Evolutionary conservation across 2,797 vertebrate genomes (phyloP), one percentile per base, ranked within the genome.

Genomic region (Sebastes taczanowskii): DNA sequence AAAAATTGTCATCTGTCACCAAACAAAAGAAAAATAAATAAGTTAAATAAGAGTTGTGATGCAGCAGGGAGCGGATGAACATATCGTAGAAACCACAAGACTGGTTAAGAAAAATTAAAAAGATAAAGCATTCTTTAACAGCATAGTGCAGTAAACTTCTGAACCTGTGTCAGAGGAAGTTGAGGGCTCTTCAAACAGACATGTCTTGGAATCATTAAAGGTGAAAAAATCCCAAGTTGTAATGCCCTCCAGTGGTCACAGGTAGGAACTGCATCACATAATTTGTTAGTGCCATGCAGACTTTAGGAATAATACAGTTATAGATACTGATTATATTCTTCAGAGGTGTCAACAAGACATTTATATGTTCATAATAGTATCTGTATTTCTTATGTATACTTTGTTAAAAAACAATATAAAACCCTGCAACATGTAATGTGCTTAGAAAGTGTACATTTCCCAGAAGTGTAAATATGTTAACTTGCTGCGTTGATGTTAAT

Each of bases 111-210:
- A 29, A 46, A 16, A 59, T 59, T 5, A 32, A 4, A 63, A 4
- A 73, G 34, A 65, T 9, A 7, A 35, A 32, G 11, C 4, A 2
- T 25, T 14, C 4, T 53, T 42, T 11, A 3, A 14, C 7, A 34
- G 25, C 0, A 0, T 2, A 29, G 20, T 18, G 30, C 7, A 20
- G 58, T 30, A 34, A 55, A 75, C 65, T 38, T n/a, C 2, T 60
- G 42, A 73, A 72, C 18, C 20, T n/a, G 16, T 32, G 6, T 76
- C 59, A 67, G 35, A 78, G 35, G 30, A 82, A 70, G 34, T 29
- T 10, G 18, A 66, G 9, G 49, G 22, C 32, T 74, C 68, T 29
- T 85, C 30, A 84, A 67, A 82, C 66, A 59, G 38, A 73, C 53
- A 42, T 49, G 25, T 38, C 58, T 64, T 66, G 29, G 68, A 83